phyloP scores from a whole-genome alignment of 2,113 vertebrate genomes.

The Neomonachus schauinslandi region DNA sequence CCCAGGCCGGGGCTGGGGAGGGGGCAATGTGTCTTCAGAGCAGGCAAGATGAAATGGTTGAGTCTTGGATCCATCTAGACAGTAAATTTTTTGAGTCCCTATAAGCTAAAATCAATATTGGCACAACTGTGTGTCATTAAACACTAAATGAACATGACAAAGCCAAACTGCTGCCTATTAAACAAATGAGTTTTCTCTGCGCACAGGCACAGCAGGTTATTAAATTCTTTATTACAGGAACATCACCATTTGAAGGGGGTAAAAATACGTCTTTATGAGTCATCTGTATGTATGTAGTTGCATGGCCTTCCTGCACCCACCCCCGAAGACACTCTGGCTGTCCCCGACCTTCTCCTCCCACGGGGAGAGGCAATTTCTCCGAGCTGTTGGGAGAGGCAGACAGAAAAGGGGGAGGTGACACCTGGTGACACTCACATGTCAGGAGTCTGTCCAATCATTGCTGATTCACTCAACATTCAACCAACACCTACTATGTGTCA shows the following conservation, averaged over 20 bases:
- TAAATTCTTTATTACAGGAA: constrained; percentile 87
- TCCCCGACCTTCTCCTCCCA: fast-evolving
- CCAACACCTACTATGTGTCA: too few relatives aligned
- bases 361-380: fast-evolving
- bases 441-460: fast-evolving
- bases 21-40: constrained; percentile 59
- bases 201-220: constrained; percentile 86
- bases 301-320: not conserved
- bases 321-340: fast-evolving
- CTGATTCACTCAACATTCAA: not conserved
- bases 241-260: constrained; percentile 67
- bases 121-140: constrained; percentile 90
- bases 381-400: not conserved
- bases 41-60: constrained; percentile 73
- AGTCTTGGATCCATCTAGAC: constrained; percentile 85
- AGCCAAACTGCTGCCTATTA: constrained; percentile 88
- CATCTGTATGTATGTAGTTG: constrained; percentile 2
- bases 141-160: constrained; percentile 91
- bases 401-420: fast-evolving
- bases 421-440: fast-evolving
- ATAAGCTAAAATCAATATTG: constrained; percentile 93
- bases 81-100: constrained; percentile 90
- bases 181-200: constrained; percentile 88
- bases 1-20: not conserved
- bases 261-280: constrained; percentile 24